Conservation (phyloP, 2,888 invertebrate genomes). For the Leptura quadrifasciata region DNA sequence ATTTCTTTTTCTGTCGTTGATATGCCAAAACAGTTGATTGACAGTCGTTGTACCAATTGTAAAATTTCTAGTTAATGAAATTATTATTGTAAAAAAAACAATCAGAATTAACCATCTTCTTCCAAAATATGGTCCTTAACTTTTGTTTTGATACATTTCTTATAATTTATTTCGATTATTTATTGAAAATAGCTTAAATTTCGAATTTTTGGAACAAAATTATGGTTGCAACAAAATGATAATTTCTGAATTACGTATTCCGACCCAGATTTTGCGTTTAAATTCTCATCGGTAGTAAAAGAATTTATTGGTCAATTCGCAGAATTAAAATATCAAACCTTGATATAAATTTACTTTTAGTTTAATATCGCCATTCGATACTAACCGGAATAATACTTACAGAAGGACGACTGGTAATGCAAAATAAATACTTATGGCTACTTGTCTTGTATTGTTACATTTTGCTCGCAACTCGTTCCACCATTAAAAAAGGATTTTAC, state of each 20-base stretch:
- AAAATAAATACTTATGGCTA: slow-evolving; percentile 44
- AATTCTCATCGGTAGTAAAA: background rate
- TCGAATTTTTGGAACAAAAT: too few species aligned
- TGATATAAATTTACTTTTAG: slow-evolving; percentile 50
- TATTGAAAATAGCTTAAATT: too few species aligned
- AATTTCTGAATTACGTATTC: background rate
- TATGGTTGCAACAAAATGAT: background rate
- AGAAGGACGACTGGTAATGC: slow-evolving; percentile 51
- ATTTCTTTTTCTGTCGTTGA: too few species aligned
- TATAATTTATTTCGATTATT: too few species aligned
- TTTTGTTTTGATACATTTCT: too few species aligned
- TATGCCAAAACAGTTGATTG: too few species aligned
- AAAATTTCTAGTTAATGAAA: too few species aligned
- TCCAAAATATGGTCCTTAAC: too few species aligned
- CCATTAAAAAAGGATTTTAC: background rate
- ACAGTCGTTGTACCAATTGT: too few species aligned
- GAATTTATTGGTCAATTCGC: slow-evolving; percentile 26
- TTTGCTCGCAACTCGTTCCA: slow-evolving; percentile 19
- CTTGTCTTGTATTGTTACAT: slow-evolving; percentile 42
- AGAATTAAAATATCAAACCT: slow-evolving; percentile 46
- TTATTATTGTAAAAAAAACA: too few species aligned
- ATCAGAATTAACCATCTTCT: too few species aligned
- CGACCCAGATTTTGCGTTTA: background rate
- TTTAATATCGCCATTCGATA: slow-evolving; percentile 46
- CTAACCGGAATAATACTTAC: slow-evolving; percentile 52